phyloP scores from a whole-genome alignment of 2,113 vertebrate species.

The Larimichthys polyactis region DNA sequence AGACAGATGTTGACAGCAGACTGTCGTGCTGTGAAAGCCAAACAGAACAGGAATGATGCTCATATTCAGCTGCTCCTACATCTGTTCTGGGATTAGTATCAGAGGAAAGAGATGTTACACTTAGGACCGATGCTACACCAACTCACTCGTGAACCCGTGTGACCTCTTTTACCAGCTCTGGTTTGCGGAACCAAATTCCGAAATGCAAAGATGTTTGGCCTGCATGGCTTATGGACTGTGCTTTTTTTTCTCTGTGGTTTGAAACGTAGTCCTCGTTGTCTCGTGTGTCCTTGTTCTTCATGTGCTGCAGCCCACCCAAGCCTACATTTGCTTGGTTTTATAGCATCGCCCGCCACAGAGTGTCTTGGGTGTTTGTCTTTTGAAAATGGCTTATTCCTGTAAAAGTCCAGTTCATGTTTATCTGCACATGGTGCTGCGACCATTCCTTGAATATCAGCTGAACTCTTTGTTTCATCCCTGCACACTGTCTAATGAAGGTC shows the following conservation, averaged over 20 bases:
- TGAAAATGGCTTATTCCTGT: slow-evolving; percentile 11
- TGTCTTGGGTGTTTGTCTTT: slow-evolving; percentile 21
- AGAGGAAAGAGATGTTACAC: neutral
- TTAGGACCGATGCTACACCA: neutral
- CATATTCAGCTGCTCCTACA: neutral
- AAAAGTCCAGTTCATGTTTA: slow-evolving; percentile 12
- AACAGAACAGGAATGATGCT: neutral
- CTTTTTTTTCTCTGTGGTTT: slow-evolving; percentile 40
- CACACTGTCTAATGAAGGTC: neutral
- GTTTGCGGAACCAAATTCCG: neutral
- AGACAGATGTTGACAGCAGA: neutral
- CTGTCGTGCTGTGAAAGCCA: neutral
- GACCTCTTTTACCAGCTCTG: too few relatives aligned
- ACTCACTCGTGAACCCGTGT: neutral
- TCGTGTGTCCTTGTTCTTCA: slow-evolving; percentile 35
- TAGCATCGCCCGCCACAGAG: neutral
- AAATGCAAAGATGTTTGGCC: slow-evolving; percentile 5
- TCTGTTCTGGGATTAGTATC: neutral
- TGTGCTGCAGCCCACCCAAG: slow-evolving; percentile 31
- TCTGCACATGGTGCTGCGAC: neutral
- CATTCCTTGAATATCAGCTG: slow-evolving; percentile 14
- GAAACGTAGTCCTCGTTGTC: slow-evolving; percentile 24
- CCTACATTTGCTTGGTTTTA: neutral
- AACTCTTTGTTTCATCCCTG: slow-evolving; percentile 42
- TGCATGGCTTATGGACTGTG: slow-evolving; percentile 73